These are phyloP conservation scores for Philopotamus ludificatus DNA, from an alignment of 1,140 invertebrate species.

Conservation along the genomic window DNA sequence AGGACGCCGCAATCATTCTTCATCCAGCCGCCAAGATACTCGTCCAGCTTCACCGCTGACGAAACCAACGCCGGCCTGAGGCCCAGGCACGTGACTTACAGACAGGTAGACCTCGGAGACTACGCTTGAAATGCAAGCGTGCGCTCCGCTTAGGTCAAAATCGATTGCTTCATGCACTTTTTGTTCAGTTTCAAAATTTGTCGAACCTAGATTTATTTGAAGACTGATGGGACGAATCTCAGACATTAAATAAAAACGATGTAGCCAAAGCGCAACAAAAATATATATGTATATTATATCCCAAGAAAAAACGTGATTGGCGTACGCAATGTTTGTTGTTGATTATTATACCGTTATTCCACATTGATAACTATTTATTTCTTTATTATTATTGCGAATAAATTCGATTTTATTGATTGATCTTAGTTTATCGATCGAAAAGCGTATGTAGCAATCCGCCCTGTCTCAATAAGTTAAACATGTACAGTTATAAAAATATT, in stretches of 20 bases:
- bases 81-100: constrained; percentile 31
- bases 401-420: too few species aligned
- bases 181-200: too few species aligned
- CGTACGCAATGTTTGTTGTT: too few species aligned
- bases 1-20: constrained; percentile 52
- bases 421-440: constrained; percentile 14
- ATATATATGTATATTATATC: too few species aligned
- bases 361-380: too few species aligned
- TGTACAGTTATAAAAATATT: constrained; percentile 24
- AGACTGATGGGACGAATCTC: too few species aligned
- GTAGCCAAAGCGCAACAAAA: too few species aligned
- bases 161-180: constrained; percentile 24
- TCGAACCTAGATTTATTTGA: too few species aligned
- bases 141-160: constrained; percentile 1
- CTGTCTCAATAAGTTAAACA: constrained; percentile 14
- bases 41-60: constrained; percentile 27
- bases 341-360: too few species aligned
- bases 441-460: constrained; percentile 27
- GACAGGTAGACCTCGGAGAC: constrained; percentile 34
- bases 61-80: constrained; percentile 38
- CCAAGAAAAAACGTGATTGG: too few species aligned
- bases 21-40: constrained; percentile 44
- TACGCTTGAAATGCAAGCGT: constrained; percentile 13
- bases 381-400: too few species aligned
- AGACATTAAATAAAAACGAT: too few species aligned